A percentile compares a stretch with the other conserved stretches of the same genome.
Evolutionary conservation across 1,140 invertebrate genomes (phyloP).

Genomic region (Microplitis demolitor): DNA sequence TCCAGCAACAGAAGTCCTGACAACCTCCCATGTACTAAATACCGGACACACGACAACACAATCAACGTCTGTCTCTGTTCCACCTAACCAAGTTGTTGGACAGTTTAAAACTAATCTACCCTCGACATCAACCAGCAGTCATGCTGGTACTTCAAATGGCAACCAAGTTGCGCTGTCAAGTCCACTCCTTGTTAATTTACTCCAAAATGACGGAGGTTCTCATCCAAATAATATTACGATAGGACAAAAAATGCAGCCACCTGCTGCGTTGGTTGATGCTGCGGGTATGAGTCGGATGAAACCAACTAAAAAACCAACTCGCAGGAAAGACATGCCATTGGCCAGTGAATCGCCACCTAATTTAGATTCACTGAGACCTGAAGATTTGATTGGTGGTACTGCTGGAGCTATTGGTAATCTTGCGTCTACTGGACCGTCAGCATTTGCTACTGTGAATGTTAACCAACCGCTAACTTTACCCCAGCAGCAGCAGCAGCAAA

Average conservation of each 20-base stretch:
- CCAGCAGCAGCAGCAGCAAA: constrained; percentile 37
- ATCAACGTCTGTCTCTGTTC: constrained; percentile 23
- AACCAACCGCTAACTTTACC: constrained; percentile 56
- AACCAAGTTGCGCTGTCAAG: constrained; percentile 77
- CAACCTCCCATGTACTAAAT: constrained; percentile 39
- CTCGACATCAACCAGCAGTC: constrained; percentile 46
- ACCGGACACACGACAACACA: constrained; percentile 46
- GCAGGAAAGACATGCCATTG: constrained; percentile 52
- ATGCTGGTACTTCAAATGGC: constrained; percentile 42
- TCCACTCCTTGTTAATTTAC: constrained; percentile 87
- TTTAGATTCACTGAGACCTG: constrained; percentile 51
- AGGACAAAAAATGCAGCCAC: constrained; percentile 60
- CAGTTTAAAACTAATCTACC: constrained; percentile 54
- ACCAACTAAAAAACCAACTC: constrained; percentile 55
- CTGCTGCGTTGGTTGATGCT: constrained; percentile 59
- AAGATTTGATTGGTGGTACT: constrained; percentile 49
- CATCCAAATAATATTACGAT: constrained; percentile 55
- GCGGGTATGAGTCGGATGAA: constrained; percentile 57
- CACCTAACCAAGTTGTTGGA: constrained; percentile 40
- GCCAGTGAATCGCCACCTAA: constrained; percentile 47
- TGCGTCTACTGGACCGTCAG: constrained; percentile 42
- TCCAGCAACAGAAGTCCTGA: constrained; percentile 52
- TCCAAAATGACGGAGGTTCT: constrained; percentile 80
- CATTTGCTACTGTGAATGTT: constrained; percentile 54
- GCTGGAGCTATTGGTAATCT: constrained; percentile 36